Evolutionary conservation across 2,888 invertebrate genomes (phyloP).

Genomic region (Nebria salina): DNA sequence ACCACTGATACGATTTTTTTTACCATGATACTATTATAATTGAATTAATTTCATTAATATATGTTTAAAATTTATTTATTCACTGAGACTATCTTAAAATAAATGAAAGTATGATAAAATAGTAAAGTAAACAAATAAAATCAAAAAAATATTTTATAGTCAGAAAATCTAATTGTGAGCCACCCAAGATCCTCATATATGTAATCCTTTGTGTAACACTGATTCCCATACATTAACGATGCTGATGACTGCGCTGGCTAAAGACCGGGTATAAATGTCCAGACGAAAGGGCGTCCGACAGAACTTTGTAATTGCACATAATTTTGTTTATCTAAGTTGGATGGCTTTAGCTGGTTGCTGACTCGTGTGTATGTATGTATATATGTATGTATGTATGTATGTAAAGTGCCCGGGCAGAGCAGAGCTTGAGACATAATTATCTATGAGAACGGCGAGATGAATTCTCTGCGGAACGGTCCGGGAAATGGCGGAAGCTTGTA

Average conservation of each 20-base stretch:
- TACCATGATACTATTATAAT: neutral
- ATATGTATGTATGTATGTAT: neutral
- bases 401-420: slow-evolving; percentile 4
- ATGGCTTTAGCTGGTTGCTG: slow-evolving; percentile 24
- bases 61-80: too few species aligned
- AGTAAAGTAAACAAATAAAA: too few species aligned
- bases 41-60: too few species aligned
- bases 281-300: slow-evolving; percentile 27
- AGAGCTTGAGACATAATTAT: slow-evolving; percentile 50
- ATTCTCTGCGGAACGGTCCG: slow-evolving; percentile 51
- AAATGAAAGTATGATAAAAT: too few species aligned
- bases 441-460: slow-evolving; percentile 52
- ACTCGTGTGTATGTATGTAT: neutral
- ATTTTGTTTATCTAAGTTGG: slow-evolving; percentile 54
- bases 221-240: slow-evolving; percentile 38
- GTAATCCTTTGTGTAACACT: slow-evolving; percentile 32
- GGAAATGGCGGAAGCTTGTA: slow-evolving; percentile 64
- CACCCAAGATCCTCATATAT: neutral
- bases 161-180: neutral
- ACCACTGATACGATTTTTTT: neutral
- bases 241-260: slow-evolving; percentile 22
- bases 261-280: slow-evolving; percentile 47
- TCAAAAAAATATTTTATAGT: too few species aligned
- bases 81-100: too few species aligned
- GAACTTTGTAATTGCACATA: slow-evolving; percentile 53